Base-by-base conservation (phyloP, 2,888 invertebrate genomes). In the Campopleginae sp. region DNA sequence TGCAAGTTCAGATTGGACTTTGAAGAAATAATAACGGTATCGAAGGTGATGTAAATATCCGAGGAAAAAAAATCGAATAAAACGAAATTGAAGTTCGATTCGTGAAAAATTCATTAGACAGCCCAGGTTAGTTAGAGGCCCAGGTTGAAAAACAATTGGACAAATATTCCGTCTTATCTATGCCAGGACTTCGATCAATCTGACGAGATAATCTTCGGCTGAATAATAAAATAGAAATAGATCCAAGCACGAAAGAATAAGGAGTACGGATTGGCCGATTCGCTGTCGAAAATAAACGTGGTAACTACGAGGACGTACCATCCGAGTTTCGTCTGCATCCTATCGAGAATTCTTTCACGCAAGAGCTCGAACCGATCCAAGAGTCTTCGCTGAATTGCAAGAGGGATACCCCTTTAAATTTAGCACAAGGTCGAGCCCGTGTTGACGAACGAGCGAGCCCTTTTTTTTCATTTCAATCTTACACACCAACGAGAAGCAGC, bases 361-460 rank as follows among this genome's bases (percentile, higher is more conserved):
- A 42, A 27, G 77, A 42, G 38, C 66, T 19, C 68, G 65, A 65
- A 31, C 80, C 70, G 75, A 79, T 75, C 71, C 76, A 31, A 58
- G 58, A 81, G 80, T 80, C 79, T 85, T 86, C 84, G 75, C 80
- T 80, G 81, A 88, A 87, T 87, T 80, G 79, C 86, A 54, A 78
- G 80, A 85, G 82, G 72, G 74, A 87, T 84, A 68, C 84, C 85
- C 85, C 79, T 86, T 87, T 88, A 88, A 88, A 88, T 88, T 87
- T 88, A 88, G 88, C 87, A 80, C 87, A 88, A 88, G 88, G 88
- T 88, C 88, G 85, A 81, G 77, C 5, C 58, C 61, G 75, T 70
- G 72, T 72, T 66, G 76, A 68, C 68, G 51, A 48, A 54, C 48
- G 44, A 76, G 72, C 48, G 68, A 51, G 12, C 27, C 58, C 27